Conservation (phyloP, 2,113 vertebrate species). For the Corvus moneduloides region DNA sequence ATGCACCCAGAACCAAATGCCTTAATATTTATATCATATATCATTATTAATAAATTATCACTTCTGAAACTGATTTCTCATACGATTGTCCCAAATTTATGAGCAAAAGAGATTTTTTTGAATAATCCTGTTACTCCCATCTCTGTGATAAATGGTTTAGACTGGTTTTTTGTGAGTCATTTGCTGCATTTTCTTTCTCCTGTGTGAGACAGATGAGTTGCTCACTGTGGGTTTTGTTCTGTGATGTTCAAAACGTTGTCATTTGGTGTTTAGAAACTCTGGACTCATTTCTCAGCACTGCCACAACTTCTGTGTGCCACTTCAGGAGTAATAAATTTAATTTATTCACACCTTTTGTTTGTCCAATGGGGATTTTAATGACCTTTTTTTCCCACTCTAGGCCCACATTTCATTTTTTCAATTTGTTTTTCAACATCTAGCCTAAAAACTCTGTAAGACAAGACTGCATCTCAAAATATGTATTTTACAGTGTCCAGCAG, state of each 20-base stretch:
- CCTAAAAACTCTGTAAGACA: neutral
- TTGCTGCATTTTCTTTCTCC: neutral
- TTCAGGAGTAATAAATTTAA: neutral
- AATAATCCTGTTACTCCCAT: neutral
- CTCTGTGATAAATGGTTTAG: neutral
- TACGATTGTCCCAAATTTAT: neutral
- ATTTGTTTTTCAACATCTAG: neutral
- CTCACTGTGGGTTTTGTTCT: neutral
- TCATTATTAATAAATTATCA: neutral
- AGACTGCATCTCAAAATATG: fast-evolving
- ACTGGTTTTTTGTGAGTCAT: neutral
- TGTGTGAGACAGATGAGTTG: neutral
- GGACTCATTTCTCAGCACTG: neutral
- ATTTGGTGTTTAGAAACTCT: neutral
- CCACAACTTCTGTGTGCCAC: neutral
- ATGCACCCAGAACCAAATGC: neutral
- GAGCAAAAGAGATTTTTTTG: neutral
- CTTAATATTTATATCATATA: neutral
- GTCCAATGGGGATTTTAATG: neutral
- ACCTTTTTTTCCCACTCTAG: neutral
- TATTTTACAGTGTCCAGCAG: neutral
- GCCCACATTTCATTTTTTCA: neutral
- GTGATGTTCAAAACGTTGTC: neutral
- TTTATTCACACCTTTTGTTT: neutral
- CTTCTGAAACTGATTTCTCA: neutral